A percentile compares a stretch with the other conserved stretches of the same genome.
Conservation (phyloP, 2,888 invertebrate genomes). For the Cheilosia variabilis region DNA sequence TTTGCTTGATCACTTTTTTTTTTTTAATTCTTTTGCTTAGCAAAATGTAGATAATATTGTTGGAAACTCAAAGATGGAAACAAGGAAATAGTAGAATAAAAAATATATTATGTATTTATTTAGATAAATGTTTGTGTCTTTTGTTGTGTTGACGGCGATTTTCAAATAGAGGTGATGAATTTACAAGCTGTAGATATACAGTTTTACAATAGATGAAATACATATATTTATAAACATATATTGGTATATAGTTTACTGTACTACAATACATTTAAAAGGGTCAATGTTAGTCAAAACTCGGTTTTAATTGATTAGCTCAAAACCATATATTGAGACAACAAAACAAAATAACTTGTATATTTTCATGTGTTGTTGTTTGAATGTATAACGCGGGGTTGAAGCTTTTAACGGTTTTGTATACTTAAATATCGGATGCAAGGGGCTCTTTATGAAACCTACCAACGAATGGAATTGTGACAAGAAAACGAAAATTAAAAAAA, state of each 20-base stretch:
- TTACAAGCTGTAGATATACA: slow-evolving; percentile 49
- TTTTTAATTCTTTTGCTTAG: slow-evolving; percentile 15
- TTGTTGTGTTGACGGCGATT: slow-evolving; percentile 53
- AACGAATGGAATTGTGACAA: slow-evolving; percentile 34
- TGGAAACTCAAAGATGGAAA: slow-evolving; percentile 7
- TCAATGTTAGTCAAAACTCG: slow-evolving; percentile 60
- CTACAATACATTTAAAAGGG: slow-evolving; percentile 67
- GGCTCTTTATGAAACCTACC: slow-evolving; percentile 45
- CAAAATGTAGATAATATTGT: slow-evolving; percentile 23
- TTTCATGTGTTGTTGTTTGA: slow-evolving; percentile 38
- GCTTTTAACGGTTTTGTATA: slow-evolving; percentile 31
- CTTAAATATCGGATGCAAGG: slow-evolving; percentile 41
- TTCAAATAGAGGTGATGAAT: slow-evolving; percentile 41
- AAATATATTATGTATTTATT: slow-evolving; percentile 28
- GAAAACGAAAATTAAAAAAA: slow-evolving; percentile 24
- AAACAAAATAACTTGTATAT: background rate
- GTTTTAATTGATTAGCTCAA: slow-evolving; percentile 31
- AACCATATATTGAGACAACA: slow-evolving; percentile 6
- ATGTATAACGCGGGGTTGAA: slow-evolving; percentile 48
- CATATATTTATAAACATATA: slow-evolving; percentile 5
- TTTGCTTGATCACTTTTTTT: slow-evolving; percentile 11
- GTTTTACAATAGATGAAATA: slow-evolving; percentile 24
- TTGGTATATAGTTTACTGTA: slow-evolving; percentile 37
- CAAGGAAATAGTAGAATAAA: slow-evolving; percentile 20
- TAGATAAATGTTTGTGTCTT: slow-evolving; percentile 34